Evolutionary conservation across 2,797 vertebrate genomes (phyloP), one percentile per base, ranked within the genome.

Genomic region (Tadarida brasiliensis): DNA sequence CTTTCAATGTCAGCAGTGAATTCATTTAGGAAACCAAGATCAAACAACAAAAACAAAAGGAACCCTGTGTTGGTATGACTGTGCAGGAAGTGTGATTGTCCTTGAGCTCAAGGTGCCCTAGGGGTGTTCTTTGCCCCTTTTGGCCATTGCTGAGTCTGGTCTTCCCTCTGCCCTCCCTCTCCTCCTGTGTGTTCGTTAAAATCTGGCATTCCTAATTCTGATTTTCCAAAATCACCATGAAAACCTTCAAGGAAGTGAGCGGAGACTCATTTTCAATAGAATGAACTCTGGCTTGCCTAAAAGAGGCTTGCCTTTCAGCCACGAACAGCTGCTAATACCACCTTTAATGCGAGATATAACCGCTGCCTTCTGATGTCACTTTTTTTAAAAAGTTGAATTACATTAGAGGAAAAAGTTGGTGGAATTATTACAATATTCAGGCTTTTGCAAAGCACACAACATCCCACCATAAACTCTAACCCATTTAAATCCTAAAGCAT

Each of bases 391-490:
- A 57, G 33, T 22, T 73, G 30, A 90, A 59, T 93, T 90, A 73
- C 54, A 85, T 5, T 16, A 51, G 16, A 68, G 39, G 19, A 8
- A 70, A 61, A 47, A 56, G 26, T 17, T 47, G 39, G 95, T 49
- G 26, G 22, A 87, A 76, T 90, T 91, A 76, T 94, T 77, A 80
- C 57, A 83, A 91, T 94, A 94, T 49, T 70, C 35, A 87, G 20
- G 17, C 5, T 82, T 78, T 63, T 87, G 90, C 81, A 96, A 96
- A 95, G 89, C 24, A 81, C 7, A 54, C 3, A 57, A 17, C 77
- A 87, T 90, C 93, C 59, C 9, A 30, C 35, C 26, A 63, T 30
- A 8, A 39, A 87, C n/a, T 81, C 54, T 51, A 91, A 74, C 17
- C 56, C 74, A 59, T 86, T 89, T 76, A 87, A 85, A 96, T 56